phyloP scores from a whole-genome alignment of 2,113 vertebrate species.

The Prionailurus viverrinus region DNA sequence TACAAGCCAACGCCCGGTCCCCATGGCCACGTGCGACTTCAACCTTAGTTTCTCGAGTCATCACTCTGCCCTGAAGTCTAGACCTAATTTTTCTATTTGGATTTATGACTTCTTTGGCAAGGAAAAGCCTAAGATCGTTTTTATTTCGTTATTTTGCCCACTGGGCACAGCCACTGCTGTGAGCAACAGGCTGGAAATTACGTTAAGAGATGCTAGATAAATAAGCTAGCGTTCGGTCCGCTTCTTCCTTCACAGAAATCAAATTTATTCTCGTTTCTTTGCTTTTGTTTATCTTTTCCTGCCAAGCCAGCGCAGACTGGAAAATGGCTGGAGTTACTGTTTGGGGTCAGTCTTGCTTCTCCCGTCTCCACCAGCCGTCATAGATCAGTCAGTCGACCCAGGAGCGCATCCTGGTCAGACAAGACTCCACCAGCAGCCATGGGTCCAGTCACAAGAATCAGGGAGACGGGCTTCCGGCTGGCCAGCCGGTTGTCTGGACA shows the following conservation, averaged over 20 bases:
- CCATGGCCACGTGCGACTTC: rapidly evolving
- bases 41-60: background rate
- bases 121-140: background rate
- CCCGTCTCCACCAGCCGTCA: rapidly evolving
- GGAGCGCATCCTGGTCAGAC: background rate
- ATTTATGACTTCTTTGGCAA: background rate
- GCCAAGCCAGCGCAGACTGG: background rate
- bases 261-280: background rate
- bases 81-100: background rate
- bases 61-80: background rate
- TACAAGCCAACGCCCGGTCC: too few species aligned
- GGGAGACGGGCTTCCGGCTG: background rate
- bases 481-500: background rate
- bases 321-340: rapidly evolving
- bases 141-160: background rate
- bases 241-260: background rate
- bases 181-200: constrained; percentile 18
- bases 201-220: constrained; percentile 26
- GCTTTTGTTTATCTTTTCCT: background rate
- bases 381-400: background rate
- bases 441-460: background rate
- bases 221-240: background rate
- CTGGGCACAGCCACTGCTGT: background rate
- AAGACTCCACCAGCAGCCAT: background rate
- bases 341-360: background rate